Evolutionary conservation across 23 tunicate genomes (phyloP).

Genomic region (Corella eumyota): DNA sequence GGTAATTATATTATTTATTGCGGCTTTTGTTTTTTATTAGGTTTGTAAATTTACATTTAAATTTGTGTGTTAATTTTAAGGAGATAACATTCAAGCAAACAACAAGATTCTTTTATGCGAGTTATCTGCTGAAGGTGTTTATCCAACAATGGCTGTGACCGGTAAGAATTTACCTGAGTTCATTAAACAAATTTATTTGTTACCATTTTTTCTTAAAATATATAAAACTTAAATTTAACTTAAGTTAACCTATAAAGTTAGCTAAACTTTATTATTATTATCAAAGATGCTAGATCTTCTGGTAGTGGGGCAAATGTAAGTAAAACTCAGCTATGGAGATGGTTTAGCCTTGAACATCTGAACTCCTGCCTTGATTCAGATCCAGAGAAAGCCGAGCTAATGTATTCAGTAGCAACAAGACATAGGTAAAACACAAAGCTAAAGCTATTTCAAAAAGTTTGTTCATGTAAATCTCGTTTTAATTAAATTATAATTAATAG

Average conservation of each 20-base stretch:
- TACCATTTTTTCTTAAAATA: too few relatives aligned
- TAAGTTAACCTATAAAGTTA: too few relatives aligned
- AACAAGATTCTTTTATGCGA: constrained; percentile 26
- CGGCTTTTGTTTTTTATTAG: background rate
- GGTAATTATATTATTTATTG: constrained; percentile 14
- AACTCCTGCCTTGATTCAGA: constrained; percentile 75
- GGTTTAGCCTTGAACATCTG: constrained; percentile 75
- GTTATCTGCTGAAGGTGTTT: constrained; percentile 80
- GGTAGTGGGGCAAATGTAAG: constrained; percentile 81
- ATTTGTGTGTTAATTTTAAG: background rate
- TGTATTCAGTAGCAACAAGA: constrained; percentile 48
- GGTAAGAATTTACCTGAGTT: too few relatives aligned
- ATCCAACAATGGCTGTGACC: constrained; percentile 53
- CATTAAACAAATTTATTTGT: too few relatives aligned
- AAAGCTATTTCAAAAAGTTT: background rate
- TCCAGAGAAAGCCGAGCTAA: constrained; percentile 55
- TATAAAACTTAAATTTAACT: too few relatives aligned
- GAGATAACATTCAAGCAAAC: constrained; percentile 9
- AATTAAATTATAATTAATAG: too few relatives aligned
- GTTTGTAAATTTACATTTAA: background rate
- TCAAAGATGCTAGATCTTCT: constrained; percentile 71
- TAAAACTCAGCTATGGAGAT: constrained; percentile 92
- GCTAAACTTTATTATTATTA: too few relatives aligned
- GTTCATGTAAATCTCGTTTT: too few relatives aligned
- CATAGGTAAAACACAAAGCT: constrained; percentile 50